These are phyloP conservation scores for Phataginus tricuspis DNA, from an alignment of 2,797 vertebrate genomes.

Conservation along the genomic window DNA sequence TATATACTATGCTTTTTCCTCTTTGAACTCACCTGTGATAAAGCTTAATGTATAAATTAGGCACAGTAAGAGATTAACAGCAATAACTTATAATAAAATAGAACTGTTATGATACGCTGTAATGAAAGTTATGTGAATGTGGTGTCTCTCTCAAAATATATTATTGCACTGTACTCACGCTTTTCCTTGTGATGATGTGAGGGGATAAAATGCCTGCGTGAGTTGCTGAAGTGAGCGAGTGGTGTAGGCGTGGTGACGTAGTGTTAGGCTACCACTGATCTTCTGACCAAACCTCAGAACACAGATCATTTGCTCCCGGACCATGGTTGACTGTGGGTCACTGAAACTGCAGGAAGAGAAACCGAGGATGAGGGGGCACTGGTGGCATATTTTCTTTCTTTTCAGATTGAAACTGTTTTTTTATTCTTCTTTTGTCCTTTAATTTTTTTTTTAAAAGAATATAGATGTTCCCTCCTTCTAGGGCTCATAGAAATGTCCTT, in stretches of 20 bases:
- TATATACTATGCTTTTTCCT: neutral
- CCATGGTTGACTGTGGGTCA: neutral
- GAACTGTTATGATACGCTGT: neutral
- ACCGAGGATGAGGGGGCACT: neutral
- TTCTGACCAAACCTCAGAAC: neutral
- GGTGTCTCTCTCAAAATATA: neutral
- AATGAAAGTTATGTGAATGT: neutral
- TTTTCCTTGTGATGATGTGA: neutral
- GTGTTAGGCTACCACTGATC: neutral
- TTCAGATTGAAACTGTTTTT: slow-evolving; percentile 22
- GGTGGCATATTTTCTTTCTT: neutral
- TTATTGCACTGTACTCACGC: neutral
- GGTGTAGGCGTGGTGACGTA: neutral
- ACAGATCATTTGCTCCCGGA: neutral
- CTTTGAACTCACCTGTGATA: neutral
- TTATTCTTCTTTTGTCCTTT: neutral
- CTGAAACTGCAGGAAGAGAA: neutral
- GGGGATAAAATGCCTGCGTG: neutral
- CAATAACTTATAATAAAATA: neutral
- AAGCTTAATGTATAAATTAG: neutral
- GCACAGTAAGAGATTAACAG: neutral
- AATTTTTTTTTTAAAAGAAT: neutral
- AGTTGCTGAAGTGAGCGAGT: neutral
- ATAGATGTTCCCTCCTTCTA: neutral
- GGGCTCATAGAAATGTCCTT: neutral